phyloP scores from a whole-genome alignment of 2,113 vertebrate species.

The Alces alces region DNA sequence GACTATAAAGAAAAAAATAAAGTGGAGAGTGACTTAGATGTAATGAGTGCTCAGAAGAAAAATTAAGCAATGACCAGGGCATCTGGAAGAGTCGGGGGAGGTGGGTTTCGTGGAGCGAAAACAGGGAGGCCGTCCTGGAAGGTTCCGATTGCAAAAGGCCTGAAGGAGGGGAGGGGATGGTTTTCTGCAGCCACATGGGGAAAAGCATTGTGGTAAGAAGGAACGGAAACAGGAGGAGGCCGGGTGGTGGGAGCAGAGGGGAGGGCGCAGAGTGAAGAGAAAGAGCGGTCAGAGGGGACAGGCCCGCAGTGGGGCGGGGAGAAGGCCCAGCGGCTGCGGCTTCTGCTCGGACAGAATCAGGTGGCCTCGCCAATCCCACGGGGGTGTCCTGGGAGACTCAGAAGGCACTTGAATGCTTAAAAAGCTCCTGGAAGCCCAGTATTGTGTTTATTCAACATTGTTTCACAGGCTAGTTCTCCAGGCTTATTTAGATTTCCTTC shows the following conservation, averaged over 20 bases:
- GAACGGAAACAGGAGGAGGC: neutral
- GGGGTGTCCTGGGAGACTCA: neutral
- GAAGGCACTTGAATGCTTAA: neutral
- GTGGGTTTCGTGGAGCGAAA: fast-evolving
- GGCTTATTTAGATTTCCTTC: neutral
- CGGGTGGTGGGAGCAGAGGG: neutral
- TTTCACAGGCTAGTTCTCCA: neutral
- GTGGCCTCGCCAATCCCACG: fast-evolving
- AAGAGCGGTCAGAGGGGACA: neutral
- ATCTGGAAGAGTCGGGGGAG: fast-evolving
- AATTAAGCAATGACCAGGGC: neutral
- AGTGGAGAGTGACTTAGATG: neutral
- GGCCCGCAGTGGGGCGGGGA: too few species aligned
- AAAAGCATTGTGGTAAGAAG: neutral
- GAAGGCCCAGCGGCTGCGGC: too few species aligned
- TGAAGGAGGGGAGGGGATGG: neutral
- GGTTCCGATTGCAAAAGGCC: neutral
- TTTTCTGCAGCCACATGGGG: fast-evolving
- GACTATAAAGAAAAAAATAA: neutral
- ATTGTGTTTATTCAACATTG: too few species aligned
- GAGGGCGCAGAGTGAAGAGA: fast-evolving
- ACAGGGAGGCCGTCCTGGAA: neutral
- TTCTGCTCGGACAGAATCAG: neutral
- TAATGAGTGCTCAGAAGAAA: neutral
- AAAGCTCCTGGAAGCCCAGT: neutral